phyloP scores from a whole-genome alignment of 2,797 vertebrate species.

The Myotis vivesi region DNA sequence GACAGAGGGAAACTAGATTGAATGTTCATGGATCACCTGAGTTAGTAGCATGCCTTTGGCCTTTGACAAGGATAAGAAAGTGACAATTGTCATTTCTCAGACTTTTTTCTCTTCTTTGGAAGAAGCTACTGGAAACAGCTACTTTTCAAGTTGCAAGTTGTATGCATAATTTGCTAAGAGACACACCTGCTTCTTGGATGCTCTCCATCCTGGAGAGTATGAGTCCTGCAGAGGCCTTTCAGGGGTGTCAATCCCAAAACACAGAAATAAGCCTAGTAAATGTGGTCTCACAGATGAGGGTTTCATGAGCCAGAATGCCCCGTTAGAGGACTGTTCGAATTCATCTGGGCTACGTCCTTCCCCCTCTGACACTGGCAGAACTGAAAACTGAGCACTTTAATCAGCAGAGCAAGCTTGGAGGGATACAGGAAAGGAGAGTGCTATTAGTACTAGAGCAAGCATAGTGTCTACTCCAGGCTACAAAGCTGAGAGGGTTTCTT shows the following conservation, averaged over 20 bases:
- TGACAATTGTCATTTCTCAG: neutral
- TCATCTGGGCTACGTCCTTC: neutral
- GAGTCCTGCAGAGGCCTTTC: neutral
- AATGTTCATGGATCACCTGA: neutral
- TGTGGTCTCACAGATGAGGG: neutral
- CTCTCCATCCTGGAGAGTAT: neutral
- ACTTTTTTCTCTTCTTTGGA: neutral
- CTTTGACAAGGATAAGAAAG: neutral
- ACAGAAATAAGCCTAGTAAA: neutral
- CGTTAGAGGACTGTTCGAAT: neutral
- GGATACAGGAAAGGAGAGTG: no score
- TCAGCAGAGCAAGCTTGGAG: neutral
- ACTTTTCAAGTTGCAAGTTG: neutral
- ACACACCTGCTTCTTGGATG: neutral
- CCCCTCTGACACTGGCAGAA: neutral
- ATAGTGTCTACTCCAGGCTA: accelerated
- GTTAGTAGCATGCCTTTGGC: neutral
- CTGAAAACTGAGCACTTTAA: neutral
- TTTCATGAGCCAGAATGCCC: neutral
- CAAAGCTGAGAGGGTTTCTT: neutral
- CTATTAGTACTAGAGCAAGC: neutral
- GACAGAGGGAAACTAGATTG: neutral
- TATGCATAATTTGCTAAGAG: neutral
- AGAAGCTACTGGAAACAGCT: neutral
- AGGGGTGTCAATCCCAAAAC: neutral